Base-by-base conservation (phyloP, 2,797 vertebrate species). In the Chloroceryle inda region DNA sequence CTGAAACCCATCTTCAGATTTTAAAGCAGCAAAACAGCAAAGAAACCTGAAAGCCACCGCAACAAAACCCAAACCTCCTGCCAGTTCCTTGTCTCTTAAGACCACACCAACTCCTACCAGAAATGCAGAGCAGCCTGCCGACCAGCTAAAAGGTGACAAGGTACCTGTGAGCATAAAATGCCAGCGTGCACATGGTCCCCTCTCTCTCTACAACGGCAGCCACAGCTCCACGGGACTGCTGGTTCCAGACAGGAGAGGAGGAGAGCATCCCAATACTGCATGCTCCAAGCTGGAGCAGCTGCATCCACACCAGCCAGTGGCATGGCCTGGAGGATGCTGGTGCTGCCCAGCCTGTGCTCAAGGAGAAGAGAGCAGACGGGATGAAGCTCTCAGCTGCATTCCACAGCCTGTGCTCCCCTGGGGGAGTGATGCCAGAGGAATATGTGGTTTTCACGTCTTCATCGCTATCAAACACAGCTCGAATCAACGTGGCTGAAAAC, bases 401-500 rank as follows among this genome's bases (percentile, higher is more conserved):
- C 56, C 80, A 81, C 66, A 44, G 52, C 59, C 75, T 20, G 35
- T 13, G 35, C 3, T 38, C 27, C 52, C 19, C 35, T 17, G 58
- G 1, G 14, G 33, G 40, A 55, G n/a, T 47, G 22, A 2, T 4
- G 53, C 45, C 61, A 53, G 37, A 80, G 31, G 38, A 93, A 27
- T 6, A 42, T 5, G 55, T n/a, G 72, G 74, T 33, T 84, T 72
- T 37, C 8, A 2, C 29, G 4, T 31, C 76, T 47, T 83, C 53
- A 64, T 58, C 42, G 2, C 49, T 88, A 31, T 59, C 80, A 64
- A 31, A 72, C 33, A 40, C 37, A 45, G 14, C 59, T 45, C 72
- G 67, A 49, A 59, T 23, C 75, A 61, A 77, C 81, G 75, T 71
- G 68, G 82, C 50, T 89, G 81, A 61, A 92, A 96, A 68, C 23